Evolutionary conservation across 1,140 invertebrate species (phyloP), one percentile per base, ranked within the genome.

Genomic region (Micrasema minimum): DNA sequence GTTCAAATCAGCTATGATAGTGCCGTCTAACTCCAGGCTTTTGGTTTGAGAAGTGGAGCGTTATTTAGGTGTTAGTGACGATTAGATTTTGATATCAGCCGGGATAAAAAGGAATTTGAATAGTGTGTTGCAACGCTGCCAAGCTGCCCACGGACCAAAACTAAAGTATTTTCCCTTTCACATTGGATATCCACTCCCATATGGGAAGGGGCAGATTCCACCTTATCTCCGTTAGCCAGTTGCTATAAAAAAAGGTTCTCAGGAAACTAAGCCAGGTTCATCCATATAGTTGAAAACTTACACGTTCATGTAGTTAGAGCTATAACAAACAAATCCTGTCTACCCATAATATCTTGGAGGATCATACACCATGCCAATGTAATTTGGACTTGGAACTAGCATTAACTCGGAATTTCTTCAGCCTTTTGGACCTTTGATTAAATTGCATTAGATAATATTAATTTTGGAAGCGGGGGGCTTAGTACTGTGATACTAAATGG

Each of bases 231-330:
- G 85, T 97, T 97, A 0, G 94, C 94, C 59, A 98, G 80, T 76
- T 93, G 90, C n/a, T 96, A 88, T 80, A 94, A 90, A 72, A 96
- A 93, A 3, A 95, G 95, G 78, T 95, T 91, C 78, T 94, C 91
- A 0, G 94, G 94, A n/a, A 3, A 96, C 95, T 43, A 96, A 76
- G 1, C 92, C 93, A 43, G 96, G 91, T 82, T 98, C 95, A 82
- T 99, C 96, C 92, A 97, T 95, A 77, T 97, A 98, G 80, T n/a
- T n/a, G n/a, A n/a, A n/a, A n/a, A 96, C 97, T 81, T 98, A 98
- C 22, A 98, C 84, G 79, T 98, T 94, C 72, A 98, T 92, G 78
- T 94, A 91, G 80, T 97, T 98, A 2, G 95, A 96, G 79, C 96
- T 96, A 99, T 89, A 7, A 99, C 89, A n/a, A 7, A 98, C 96